These are phyloP conservation scores for Drosophila ananassae DNA, from an alignment of 1,140 invertebrate genomes.

Conservation along the genomic window DNA sequence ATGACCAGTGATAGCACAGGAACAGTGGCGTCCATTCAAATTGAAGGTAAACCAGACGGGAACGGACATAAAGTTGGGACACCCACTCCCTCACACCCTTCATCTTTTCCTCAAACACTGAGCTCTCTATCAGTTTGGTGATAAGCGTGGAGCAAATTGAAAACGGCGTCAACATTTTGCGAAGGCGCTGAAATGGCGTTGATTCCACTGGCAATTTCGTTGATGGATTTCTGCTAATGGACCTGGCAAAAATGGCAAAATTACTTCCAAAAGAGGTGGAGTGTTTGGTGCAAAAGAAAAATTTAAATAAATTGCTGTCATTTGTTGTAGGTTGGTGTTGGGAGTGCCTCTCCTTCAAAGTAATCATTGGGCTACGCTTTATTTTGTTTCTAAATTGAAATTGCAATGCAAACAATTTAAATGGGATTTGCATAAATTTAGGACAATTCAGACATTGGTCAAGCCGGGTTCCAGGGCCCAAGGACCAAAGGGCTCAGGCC, in stretches of 20 bases:
- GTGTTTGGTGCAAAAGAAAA: constrained; percentile 58
- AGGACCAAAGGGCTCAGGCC: constrained; percentile 21
- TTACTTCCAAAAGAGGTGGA: constrained; percentile 19
- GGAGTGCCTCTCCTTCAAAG: constrained; percentile 1
- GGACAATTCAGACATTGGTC: constrained; percentile 58
- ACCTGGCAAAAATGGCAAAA: constrained; percentile 61
- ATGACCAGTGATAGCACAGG: constrained; percentile 73
- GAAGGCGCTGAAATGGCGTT: constrained; percentile 76
- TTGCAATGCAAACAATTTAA: constrained; percentile 83
- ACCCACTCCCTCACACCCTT: not conserved
- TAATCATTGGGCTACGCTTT: constrained; percentile 52
- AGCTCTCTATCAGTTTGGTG: constrained; percentile 51
- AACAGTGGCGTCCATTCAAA: constrained; percentile 39
- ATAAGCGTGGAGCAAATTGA: constrained; percentile 78
- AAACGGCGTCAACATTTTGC: constrained; percentile 70
- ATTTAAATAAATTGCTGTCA: constrained; percentile 78
- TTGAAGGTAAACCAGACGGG: constrained; percentile 62
- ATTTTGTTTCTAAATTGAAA: constrained; percentile 83
- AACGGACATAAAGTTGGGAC: constrained; percentile 42
- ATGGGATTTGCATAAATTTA: constrained; percentile 82
- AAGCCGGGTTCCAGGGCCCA: constrained; percentile 30
- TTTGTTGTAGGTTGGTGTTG: constrained; percentile 59
- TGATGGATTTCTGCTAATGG: constrained; percentile 79
- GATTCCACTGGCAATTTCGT: constrained; percentile 76
- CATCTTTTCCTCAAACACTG: constrained; percentile 3